A percentile compares a stretch with the other conserved stretches of the same genome.
Evolutionary conservation across 2,113 vertebrate genomes (phyloP).

Genomic region (Caretta caretta): DNA sequence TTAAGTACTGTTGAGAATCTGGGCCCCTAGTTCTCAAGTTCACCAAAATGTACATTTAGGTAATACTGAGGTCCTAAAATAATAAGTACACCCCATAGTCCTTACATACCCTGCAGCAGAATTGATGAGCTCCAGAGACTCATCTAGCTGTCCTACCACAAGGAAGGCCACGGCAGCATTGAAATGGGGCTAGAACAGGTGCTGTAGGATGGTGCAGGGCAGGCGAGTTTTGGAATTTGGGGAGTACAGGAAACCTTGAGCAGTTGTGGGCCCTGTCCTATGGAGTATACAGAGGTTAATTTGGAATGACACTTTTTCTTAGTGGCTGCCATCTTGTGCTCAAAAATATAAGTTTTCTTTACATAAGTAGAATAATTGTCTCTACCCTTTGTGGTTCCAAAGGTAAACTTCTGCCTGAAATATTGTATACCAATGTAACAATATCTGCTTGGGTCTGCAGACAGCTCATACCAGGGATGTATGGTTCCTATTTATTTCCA

Average conservation of each 20-base stretch:
- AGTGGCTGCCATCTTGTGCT: neutral
- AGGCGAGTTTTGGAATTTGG: neutral
- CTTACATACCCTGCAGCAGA: neutral
- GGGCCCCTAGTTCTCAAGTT: fast-evolving
- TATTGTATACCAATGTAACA: neutral
- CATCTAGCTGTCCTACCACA: neutral
- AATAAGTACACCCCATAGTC: neutral
- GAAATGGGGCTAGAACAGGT: neutral
- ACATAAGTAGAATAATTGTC: no score
- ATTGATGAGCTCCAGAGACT: neutral
- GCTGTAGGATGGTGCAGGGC: neutral
- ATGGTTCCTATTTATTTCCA: neutral
- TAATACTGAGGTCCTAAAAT: neutral
- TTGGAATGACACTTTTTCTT: neutral
- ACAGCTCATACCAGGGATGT: neutral
- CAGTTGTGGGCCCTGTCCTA: neutral
- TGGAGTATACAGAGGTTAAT: neutral
- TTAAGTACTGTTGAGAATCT: no score
- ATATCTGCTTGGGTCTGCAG: neutral
- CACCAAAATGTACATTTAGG: neutral
- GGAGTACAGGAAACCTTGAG: neutral
- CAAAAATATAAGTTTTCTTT: no score
- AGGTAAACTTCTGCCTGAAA: no score
- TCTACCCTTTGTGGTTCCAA: no score
- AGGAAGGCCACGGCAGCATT: fast-evolving